These are phyloP conservation scores for Iguana delicatissima DNA, from an alignment of 2,797 vertebrate species.

Conservation along the genomic window DNA sequence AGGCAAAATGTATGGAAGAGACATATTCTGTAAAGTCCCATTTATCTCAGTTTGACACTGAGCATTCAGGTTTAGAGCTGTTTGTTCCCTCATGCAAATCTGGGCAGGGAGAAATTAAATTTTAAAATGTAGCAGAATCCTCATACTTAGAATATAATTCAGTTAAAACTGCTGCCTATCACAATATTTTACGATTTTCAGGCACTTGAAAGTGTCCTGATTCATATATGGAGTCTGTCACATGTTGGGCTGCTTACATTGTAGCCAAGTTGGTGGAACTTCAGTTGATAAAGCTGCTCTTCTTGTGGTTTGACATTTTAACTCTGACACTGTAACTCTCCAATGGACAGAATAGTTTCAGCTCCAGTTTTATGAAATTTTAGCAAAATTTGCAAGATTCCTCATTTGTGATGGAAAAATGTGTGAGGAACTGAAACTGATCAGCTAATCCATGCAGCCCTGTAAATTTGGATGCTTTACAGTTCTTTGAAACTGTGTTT, in stretches of 20 bases:
- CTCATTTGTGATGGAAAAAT: not conserved
- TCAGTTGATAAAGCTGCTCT: not conserved
- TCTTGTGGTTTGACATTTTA: not conserved
- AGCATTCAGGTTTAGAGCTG: not conserved
- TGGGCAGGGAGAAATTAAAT: not conserved
- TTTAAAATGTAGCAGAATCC: not conserved
- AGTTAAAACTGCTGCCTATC: not conserved
- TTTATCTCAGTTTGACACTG: not conserved
- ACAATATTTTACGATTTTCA: not conserved
- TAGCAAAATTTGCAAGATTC: not conserved
- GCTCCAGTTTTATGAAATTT: not conserved
- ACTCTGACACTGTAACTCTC: not conserved
- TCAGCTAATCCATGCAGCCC: not conserved
- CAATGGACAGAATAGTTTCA: not conserved
- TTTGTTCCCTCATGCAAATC: not conserved
- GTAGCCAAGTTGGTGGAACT: not conserved
- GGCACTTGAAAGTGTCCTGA: not conserved
- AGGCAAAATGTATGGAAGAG: not conserved
- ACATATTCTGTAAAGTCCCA: not conserved
- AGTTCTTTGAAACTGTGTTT: too few relatives aligned
- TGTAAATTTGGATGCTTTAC: not conserved
- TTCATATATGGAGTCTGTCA: not conserved
- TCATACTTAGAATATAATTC: not conserved
- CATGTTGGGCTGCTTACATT: not conserved
- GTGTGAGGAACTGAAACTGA: not conserved